Percentiles rank a stretch among this genome's conserved stretches.
Conservation (phyloP, 1,140 invertebrate genomes). For the Acromyrmex charruanus region DNA sequence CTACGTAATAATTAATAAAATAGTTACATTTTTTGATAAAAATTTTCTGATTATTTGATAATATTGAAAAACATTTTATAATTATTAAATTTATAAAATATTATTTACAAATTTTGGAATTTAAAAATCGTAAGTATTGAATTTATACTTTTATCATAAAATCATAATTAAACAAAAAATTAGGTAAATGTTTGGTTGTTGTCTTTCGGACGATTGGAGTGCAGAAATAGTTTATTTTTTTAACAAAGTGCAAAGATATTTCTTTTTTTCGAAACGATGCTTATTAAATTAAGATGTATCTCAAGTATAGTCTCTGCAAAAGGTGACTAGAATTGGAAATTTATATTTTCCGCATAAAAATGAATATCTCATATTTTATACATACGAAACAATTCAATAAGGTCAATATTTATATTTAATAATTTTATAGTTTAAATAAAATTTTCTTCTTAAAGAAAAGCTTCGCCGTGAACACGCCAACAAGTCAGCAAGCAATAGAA, state of each 20-base stretch:
- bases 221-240: conserved; percentile 24
- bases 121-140: neutral
- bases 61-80: neutral
- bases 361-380: too few species aligned
- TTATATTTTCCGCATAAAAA: too few species aligned
- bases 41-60: neutral
- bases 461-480: too few species aligned
- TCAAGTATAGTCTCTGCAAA: too few species aligned
- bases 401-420: too few species aligned
- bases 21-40: neutral
- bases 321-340: too few species aligned
- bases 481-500: conserved; percentile 89
- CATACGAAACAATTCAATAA: too few species aligned
- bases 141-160: neutral
- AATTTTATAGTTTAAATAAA: too few species aligned
- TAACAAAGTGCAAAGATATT: neutral
- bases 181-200: neutral
- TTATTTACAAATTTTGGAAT: too few species aligned
- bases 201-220: neutral
- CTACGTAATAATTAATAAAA: neutral
- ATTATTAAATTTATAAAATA: neutral
- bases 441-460: too few species aligned
- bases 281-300: too few species aligned
- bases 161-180: neutral
- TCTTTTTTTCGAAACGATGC: neutral